Evolutionary conservation across 2,888 invertebrate species (phyloP), one percentile per base, ranked within the genome.

Genomic region (Anarsia innoxiella): DNA sequence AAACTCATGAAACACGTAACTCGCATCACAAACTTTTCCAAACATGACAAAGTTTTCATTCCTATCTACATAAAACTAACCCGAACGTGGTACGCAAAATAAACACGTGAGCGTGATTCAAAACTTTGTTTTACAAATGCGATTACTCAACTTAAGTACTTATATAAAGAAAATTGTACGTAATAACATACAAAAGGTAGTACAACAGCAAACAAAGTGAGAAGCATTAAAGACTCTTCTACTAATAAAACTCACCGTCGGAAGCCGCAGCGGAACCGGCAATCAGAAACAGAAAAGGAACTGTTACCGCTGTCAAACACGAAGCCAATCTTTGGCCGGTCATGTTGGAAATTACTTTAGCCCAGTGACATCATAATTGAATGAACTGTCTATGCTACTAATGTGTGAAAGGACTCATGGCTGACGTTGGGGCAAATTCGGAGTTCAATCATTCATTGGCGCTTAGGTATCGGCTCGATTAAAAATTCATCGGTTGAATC

Each of bases 401-500:
- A 58, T 63, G 56, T 62, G 59, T 62, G 66, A 69, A 66, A 61
- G 57, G 63, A 64, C 56, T 68, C 69, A 68, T 72, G 59, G 62
- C 64, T 64, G 64, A 61, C 60, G 62, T 53, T 56, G 55, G 57
- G 57, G 60, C 63, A 58, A 60, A 25, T 36, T 35, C 56, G 57
- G 60, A 58, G 66, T 70, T 62, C 58, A 65, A 58, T 74, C 73
- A 77, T 77, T 75, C 72, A 73, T 75, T 67, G 65, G 67, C 47
- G 49, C 47, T 65, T 65, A 56, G 68, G 61, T 69, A 67, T 72
- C 64, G 64, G 60, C 52, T 63, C 62, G 62, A 72, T 79, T 75
- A 79, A 79, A 79, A 79, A 82, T 82, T 79, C 78, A 70, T 71
- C 52, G 58, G 56, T 59, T 68, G 71, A 66, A 62, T 65, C 62